Base-by-base conservation (phyloP, 1,140 invertebrate genomes). In the Augochlora pura region DNA sequence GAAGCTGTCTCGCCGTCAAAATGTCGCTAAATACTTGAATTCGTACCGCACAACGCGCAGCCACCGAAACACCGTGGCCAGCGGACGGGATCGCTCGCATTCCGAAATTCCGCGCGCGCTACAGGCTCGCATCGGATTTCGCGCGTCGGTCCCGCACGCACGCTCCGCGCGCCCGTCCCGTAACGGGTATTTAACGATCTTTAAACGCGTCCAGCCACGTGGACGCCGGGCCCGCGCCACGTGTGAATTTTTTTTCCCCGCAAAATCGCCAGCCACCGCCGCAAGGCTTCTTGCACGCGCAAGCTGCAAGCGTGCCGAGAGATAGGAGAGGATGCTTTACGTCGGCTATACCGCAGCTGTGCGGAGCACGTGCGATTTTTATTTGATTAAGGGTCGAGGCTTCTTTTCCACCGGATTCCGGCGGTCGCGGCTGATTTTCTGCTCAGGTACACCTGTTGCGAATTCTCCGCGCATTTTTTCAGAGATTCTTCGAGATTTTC, bases 71-170 rank as follows among this genome's bases (percentile, higher is more conserved):
- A n/a, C 54, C 39, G 46, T n/a, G 73, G 32, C 70, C 60, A 38
- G 49, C 46, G 25, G 4, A 23, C 16, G n/a, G n/a, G 42, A 79
- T 65, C 75, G 68, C 49, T 27, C 70, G 77, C 77, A 74, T 79
- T 79, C 77, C 77, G 5, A 4, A 60, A 74, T 79, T 79, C 77
- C 70, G 49, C 42, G 42, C 12, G 42, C 42, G 42, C 9, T 46
- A 12, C 42, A 12, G 10, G 42, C 25, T 64, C 68, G 76, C 60
- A 57, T 78, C 68, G 76, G 49, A 72, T 78, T 78, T 78, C 76
- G 38, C 64, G 23, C 59, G 46, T 25, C 14, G 23, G n/a, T 21
- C 54, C 23, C 54, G 21, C 60, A 32, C 12, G 5, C 25, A 32
- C 60, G 14, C 18, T 18, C 38, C 32, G 32, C 59, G 1, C 38